Evolutionary conservation across 2,888 invertebrate species (phyloP), one percentile per base, ranked within the genome.

Genomic region (Dryobotodes eremita): DNA sequence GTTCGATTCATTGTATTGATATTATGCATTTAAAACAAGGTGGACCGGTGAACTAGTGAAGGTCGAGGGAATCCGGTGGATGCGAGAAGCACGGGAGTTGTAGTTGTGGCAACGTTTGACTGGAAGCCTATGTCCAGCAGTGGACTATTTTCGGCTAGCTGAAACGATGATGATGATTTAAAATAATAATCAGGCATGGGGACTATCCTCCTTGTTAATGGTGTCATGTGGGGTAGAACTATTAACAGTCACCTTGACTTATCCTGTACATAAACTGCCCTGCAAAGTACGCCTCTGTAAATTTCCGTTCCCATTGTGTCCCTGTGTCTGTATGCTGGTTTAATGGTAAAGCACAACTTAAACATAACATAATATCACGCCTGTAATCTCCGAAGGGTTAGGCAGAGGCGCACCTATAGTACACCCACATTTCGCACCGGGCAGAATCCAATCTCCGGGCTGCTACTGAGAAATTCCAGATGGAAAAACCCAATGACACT

Each of bases 1-100:
- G 11, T 75, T 53, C 57, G 66, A 75, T 48, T 57, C n/a, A 55
- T 72, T 72, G 50, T 50, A 59, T 57, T 48, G 10, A 36, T 31
- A n/a, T 48, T 26, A 26, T 36, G n/a, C 13, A 71, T 55, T 71
- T 20, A 64, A 36, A 59, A 36, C 48, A 50, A 57, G 13, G 13
- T 48, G 10, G 20, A 26, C n/a, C 13, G n/a, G 13, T 36, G 75
- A 36, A 1, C 75, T 0, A 11, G 15, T 36, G 75, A 50, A 75
- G 75, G 59, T 61, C 17, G 2, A 0, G 5, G 15, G 36, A 46
- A 31, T 26, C 8, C 7, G 4, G 2, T 55, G 23, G 26, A 62
- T 20, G 11, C 4, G 70, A 42, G 59, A n/a, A 42, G 26, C 48
- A 20, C 0, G 17, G 11, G 26, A 7, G 20, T 7, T 5, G 48